A percentile compares a stretch with the other conserved stretches of the same genome.
Conservation (phyloP, 2,888 invertebrate genomes). For the Unio delphinus region DNA sequence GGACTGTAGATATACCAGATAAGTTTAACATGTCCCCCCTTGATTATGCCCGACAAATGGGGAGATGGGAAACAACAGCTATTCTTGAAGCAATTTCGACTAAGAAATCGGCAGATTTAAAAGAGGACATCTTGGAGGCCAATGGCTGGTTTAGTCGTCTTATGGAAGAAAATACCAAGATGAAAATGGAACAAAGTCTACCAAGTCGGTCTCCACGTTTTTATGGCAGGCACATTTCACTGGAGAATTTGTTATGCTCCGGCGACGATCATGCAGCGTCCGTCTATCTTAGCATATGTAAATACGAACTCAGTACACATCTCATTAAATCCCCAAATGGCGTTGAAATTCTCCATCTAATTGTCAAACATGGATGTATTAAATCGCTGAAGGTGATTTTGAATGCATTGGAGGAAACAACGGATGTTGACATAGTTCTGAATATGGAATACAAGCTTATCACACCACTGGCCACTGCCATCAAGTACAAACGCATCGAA, state of each 20-base stretch:
- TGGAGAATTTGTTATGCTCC: constrained; percentile 3
- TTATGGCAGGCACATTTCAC: not conserved
- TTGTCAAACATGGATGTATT: constrained; percentile 19
- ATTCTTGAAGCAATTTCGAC: too few species aligned
- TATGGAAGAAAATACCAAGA: constrained; percentile 1
- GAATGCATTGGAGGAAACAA: constrained; percentile 3
- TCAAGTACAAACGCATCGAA: constrained; percentile 3
- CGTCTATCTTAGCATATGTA: not conserved
- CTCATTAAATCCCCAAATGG: not conserved
- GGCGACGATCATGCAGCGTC: constrained; percentile 13
- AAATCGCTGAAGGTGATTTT: constrained; percentile 21
- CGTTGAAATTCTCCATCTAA: constrained; percentile 13
- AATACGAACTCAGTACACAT: too few species aligned
- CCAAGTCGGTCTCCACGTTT: not conserved
- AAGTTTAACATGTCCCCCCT: constrained; percentile 6
- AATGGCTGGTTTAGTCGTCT: constrained; percentile 14
- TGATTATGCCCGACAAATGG: constrained; percentile 15
- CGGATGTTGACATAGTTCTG: not conserved
- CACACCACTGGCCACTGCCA: constrained; percentile 11
- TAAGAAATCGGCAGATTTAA: too few species aligned
- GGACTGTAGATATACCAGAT: constrained; percentile 5
- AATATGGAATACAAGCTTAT: constrained; percentile 5
- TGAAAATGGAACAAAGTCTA: not conserved
- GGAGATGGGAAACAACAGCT: not conserved
- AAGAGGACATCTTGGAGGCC: not conserved